Evolutionary conservation across 2,797 vertebrate species (phyloP).

Genomic region (Prunella strophiata): DNA sequence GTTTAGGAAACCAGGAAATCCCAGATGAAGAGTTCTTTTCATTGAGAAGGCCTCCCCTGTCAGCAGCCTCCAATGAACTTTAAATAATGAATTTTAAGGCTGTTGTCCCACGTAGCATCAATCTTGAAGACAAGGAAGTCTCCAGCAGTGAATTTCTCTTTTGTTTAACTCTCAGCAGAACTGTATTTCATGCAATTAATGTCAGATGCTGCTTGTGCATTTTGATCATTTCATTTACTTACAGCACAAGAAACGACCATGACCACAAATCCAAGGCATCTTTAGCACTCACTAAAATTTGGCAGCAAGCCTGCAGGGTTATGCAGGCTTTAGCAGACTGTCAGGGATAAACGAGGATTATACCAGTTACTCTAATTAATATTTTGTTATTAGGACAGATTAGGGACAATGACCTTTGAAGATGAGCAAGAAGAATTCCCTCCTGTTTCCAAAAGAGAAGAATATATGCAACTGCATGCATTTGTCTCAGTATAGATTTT

Average conservation of each 20-base stretch:
- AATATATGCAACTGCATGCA: neutral
- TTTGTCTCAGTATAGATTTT: neutral
- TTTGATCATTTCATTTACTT: slow-evolving; percentile 59
- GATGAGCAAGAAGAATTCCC: neutral
- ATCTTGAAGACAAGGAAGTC: slow-evolving; percentile 16
- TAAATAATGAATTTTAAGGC: slow-evolving; percentile 51
- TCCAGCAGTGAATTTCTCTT: slow-evolving; percentile 40
- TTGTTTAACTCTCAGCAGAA: slow-evolving; percentile 48
- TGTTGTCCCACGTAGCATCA: slow-evolving; percentile 12
- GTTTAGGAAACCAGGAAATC: slow-evolving; percentile 13
- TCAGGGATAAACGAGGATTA: slow-evolving; percentile 10
- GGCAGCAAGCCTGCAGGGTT: slow-evolving; percentile 7
- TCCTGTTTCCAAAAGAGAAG: neutral
- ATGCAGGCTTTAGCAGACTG: neutral
- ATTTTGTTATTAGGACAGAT: slow-evolving; percentile 15
- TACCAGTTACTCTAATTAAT: slow-evolving; percentile 35
- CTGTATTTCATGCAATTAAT: slow-evolving; percentile 51
- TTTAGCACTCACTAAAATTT: neutral
- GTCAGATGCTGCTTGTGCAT: slow-evolving; percentile 36
- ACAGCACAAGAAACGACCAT: slow-evolving; percentile 25
- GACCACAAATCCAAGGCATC: slow-evolving; percentile 2
- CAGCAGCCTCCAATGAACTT: slow-evolving; percentile 46
- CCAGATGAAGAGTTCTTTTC: slow-evolving; percentile 13
- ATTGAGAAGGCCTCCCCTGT: neutral
- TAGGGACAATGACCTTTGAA: neutral